A percentile compares a stretch with the other conserved stretches of the same genome.
phyloP scores from a whole-genome alignment of 2,113 vertebrate genomes.

The Ceyx melanurus region DNA sequence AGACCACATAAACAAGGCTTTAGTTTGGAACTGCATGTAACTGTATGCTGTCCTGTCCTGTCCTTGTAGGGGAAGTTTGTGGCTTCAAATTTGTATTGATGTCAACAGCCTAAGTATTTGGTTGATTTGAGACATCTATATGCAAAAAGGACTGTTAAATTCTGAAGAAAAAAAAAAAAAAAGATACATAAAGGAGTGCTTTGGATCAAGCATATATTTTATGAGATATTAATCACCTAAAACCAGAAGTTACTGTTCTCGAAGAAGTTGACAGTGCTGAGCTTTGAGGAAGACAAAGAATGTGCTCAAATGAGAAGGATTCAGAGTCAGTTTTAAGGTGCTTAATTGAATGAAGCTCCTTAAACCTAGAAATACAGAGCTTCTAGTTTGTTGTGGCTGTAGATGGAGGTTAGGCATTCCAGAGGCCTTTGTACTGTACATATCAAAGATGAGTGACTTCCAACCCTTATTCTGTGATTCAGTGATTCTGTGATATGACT shows the following conservation, averaged over 20 bases:
- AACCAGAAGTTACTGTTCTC: not conserved
- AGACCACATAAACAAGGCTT: not conserved
- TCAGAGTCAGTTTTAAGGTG: not conserved
- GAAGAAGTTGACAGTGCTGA: not conserved
- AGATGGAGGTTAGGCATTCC: not conserved
- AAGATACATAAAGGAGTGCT: not conserved
- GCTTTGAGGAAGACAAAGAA: not conserved
- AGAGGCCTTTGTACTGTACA: not conserved
- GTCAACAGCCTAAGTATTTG: not conserved
- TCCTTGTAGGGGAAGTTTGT: not conserved
- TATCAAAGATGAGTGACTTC: not conserved
- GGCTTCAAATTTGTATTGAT: not conserved
- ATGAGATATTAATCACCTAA: not conserved
- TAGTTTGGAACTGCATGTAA: not conserved
- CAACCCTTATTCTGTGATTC: no score
- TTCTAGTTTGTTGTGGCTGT: not conserved
- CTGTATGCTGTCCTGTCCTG: not conserved
- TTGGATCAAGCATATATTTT: not conserved
- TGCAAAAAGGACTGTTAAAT: not conserved
- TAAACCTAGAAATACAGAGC: not conserved
- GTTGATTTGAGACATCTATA: not conserved
- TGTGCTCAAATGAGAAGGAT: fast-evolving
- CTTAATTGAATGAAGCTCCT: not conserved
- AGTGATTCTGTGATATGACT: not conserved
- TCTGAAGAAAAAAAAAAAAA: not conserved